phyloP scores from a whole-genome alignment of 2,797 vertebrate genomes.

The Schizothorax lantsangensis region DNA sequence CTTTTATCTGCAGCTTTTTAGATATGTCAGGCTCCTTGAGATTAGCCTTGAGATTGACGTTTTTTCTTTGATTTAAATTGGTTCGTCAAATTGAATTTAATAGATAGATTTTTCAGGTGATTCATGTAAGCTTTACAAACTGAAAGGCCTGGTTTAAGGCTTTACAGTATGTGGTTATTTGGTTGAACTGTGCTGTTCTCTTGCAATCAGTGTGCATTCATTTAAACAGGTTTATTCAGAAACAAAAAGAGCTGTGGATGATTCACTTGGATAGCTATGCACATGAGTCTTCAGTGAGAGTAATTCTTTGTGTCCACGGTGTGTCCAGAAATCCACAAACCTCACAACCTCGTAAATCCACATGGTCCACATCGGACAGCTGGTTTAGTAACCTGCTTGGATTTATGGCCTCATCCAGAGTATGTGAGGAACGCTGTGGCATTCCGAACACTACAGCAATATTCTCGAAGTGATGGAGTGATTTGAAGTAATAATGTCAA shows the following conservation, averaged over 20 bases:
- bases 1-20: neutral
- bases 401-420: slow-evolving; percentile 76
- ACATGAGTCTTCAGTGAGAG: slow-evolving; percentile 55
- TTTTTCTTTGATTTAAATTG: slow-evolving; percentile 5
- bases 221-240: slow-evolving; percentile 39
- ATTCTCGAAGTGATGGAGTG: slow-evolving; percentile 70
- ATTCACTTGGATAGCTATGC: neutral
- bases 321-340: slow-evolving; percentile 74
- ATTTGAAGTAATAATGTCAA: slow-evolving; percentile 62
- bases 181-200: neutral
- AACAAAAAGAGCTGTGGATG: neutral
- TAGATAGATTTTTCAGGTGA: neutral
- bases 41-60: neutral
- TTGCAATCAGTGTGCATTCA: slow-evolving; percentile 71
- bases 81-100: neutral
- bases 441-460: slow-evolving; percentile 67
- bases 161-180: neutral
- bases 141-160: slow-evolving; percentile 29
- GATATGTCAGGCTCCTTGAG: neutral
- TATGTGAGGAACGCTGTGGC: slow-evolving; percentile 74
- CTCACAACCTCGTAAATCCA: slow-evolving; percentile 79
- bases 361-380: slow-evolving; percentile 26
- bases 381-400: slow-evolving; percentile 74
- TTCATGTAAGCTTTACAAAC: neutral
- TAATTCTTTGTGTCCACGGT: slow-evolving; percentile 64